Evolutionary conservation across 2,888 invertebrate species (phyloP).

Genomic region (Erpobdella octoculata): DNA sequence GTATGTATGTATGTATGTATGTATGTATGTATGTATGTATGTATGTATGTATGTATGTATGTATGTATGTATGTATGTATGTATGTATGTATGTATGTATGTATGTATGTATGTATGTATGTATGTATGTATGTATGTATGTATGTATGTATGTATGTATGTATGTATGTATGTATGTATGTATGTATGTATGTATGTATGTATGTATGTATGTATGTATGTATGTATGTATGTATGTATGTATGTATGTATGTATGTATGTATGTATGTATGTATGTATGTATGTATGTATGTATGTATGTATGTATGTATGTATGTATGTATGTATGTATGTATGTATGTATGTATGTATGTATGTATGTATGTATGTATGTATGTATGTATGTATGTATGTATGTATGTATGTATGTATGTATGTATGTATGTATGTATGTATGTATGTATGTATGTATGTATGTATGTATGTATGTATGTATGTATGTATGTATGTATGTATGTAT

Average conservation of each 20-base stretch:
- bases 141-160: not conserved
- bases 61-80: not conserved
- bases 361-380: not conserved
- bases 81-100: constrained; percentile 1
- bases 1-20: too few species aligned
- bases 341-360: not conserved
- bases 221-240: not conserved
- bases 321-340: not conserved
- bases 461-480: not conserved
- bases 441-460: not conserved
- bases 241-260: not conserved
- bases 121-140: constrained; percentile 1
- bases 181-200: constrained; percentile 1
- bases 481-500: not conserved
- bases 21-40: too few species aligned
- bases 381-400: not conserved
- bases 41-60: not conserved
- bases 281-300: not conserved
- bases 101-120: constrained; percentile 1
- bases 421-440: not conserved
- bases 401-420: not conserved
- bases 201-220: not conserved
- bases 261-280: not conserved
- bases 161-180: constrained; percentile 1
- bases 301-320: not conserved